These are phyloP conservation scores for Allygus modestus DNA, from an alignment of 2,888 invertebrate species.

Conservation along the genomic window DNA sequence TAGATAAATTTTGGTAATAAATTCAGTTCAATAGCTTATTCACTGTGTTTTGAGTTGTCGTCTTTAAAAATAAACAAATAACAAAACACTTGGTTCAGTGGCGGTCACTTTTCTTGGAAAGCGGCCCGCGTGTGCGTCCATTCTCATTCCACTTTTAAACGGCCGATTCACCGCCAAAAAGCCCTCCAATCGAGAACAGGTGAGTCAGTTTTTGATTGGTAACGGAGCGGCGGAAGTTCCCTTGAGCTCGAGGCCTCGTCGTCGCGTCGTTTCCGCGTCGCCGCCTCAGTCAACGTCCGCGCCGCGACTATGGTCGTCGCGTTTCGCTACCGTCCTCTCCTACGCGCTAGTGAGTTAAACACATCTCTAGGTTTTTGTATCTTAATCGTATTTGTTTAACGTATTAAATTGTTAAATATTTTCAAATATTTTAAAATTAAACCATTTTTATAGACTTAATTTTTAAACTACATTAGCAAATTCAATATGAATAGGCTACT, in stretches of 20 bases:
- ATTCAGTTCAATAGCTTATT: no score
- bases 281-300: slow-evolving; percentile 14
- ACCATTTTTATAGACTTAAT: no score
- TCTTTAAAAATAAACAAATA: background rate
- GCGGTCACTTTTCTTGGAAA: background rate
- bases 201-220: background rate
- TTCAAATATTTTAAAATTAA: no score
- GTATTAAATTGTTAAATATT: no score
- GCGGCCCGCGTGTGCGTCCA: background rate
- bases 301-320: slow-evolving; percentile 34
- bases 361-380: no score
- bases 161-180: background rate
- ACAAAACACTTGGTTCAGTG: background rate
- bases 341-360: background rate
- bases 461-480: no score
- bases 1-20: no score
- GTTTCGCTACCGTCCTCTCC: slow-evolving; percentile 26
- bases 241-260: background rate
- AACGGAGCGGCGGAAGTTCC: background rate
- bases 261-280: slow-evolving; percentile 34
- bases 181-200: background rate
- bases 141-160: background rate
- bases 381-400: no score
- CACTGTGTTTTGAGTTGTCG: no score
- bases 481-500: no score